Conservation (phyloP, 92 coral and sea anemone species). For the Muricea muricata region DNA sequence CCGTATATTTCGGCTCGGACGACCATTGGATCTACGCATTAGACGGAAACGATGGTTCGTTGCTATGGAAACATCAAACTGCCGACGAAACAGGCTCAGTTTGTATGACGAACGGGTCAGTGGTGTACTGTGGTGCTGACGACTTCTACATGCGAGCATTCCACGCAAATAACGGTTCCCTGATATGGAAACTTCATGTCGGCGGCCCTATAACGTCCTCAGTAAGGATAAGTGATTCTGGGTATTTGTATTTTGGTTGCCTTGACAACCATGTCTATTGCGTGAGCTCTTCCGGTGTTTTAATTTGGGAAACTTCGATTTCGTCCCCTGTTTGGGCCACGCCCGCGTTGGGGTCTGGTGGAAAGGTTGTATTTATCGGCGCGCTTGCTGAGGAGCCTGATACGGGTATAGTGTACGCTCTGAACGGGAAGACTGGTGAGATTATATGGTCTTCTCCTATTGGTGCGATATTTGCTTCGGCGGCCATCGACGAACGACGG, state of each 20-base stretch:
- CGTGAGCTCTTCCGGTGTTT: constrained; percentile 62
- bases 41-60: constrained; percentile 80
- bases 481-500: constrained; percentile 73
- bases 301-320: constrained; percentile 70
- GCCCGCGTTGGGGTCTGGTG: constrained; percentile 88
- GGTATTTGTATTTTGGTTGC: constrained; percentile 84
- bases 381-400: constrained; percentile 72
- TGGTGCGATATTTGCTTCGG: constrained; percentile 84
- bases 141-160: constrained; percentile 87
- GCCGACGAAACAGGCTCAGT: constrained; percentile 96
- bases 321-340: constrained; percentile 90
- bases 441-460: constrained; percentile 74
- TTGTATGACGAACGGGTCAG: constrained; percentile 83
- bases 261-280: constrained; percentile 84
- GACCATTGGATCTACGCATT: constrained; percentile 94
- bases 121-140: constrained; percentile 94
- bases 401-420: constrained; percentile 74
- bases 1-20: constrained; percentile 83
- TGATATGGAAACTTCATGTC: constrained; percentile 85
- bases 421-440: constrained; percentile 80
- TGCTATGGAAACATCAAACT: constrained; percentile 92
- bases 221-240: constrained; percentile 78
- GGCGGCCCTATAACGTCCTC: constrained; percentile 90
- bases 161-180: constrained; percentile 80
- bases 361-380: constrained; percentile 79